phyloP scores from a whole-genome alignment of 2,888 invertebrate species.

The Agrotis ipsilon region DNA sequence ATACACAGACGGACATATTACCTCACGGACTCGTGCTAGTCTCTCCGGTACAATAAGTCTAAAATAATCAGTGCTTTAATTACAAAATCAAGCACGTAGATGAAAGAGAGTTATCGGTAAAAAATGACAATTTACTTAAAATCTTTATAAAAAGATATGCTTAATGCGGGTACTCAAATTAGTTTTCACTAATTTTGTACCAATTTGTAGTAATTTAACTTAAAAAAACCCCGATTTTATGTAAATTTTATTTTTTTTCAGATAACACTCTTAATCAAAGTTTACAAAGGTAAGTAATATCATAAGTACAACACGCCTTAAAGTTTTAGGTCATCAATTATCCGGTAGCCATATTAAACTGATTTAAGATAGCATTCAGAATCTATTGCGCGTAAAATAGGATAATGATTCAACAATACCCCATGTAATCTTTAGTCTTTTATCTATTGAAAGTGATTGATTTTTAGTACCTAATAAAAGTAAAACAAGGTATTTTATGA shows the following conservation, averaged over 20 bases:
- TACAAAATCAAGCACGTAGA: conserved; percentile 1
- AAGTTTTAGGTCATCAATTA: neutral
- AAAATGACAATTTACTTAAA: too few relatives aligned
- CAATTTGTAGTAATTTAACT: too few relatives aligned
- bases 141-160: too few relatives aligned
- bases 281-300: neutral
- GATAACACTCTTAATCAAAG: too few relatives aligned
- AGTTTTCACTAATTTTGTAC: too few relatives aligned
- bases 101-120: too few relatives aligned
- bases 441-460: conserved; percentile 18
- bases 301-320: neutral
- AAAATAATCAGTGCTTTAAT: neutral
- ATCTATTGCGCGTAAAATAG: neutral
- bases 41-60: too few relatives aligned
- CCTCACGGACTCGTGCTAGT: too few relatives aligned
- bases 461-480: neutral
- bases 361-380: conserved; percentile 17
- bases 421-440: conserved; percentile 11
- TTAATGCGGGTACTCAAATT: too few relatives aligned
- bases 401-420: neutral
- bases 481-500: neutral
- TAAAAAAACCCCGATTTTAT: too few relatives aligned
- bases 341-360: neutral
- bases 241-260: too few relatives aligned
- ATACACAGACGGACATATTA: too few relatives aligned